Conservation (phyloP, 2,113 vertebrate species). For the Psephotus haematonotus region DNA sequence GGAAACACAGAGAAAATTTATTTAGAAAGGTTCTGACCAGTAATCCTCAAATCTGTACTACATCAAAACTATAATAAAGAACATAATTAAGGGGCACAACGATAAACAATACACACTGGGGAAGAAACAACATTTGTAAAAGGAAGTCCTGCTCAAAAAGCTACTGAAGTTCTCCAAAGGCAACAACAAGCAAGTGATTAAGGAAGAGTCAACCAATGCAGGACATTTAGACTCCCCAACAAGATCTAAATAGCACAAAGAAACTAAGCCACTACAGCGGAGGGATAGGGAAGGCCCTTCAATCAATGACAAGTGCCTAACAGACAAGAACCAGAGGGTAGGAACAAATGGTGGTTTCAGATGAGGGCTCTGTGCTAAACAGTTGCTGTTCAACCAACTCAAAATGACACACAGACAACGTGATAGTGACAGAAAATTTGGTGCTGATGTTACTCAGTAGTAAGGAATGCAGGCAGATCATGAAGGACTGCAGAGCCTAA, state of each 20-base stretch:
- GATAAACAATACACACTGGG: background rate
- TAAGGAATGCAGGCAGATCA: background rate
- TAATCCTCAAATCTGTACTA: background rate
- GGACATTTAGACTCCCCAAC: background rate
- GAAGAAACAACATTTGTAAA: background rate
- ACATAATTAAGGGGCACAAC: background rate
- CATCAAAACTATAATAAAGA: background rate
- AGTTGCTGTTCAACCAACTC: background rate
- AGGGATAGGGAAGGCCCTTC: background rate
- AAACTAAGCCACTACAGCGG: background rate
- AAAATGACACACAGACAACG: background rate
- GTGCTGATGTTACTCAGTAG: background rate
- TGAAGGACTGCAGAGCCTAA: background rate
- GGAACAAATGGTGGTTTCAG: background rate
- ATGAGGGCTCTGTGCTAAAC: background rate
- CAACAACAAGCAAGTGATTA: background rate
- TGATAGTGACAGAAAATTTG: background rate
- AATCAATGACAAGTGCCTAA: background rate
- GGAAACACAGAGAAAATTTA: background rate
- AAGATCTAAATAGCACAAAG: background rate
- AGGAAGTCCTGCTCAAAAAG: background rate
- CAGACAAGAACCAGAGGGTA: constrained; percentile 15
- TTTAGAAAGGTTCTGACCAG: background rate
- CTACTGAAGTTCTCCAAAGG: background rate
- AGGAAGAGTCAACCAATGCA: background rate